phyloP scores from a whole-genome alignment of 1,140 invertebrate species.

The Lepidurus arcticus region DNA sequence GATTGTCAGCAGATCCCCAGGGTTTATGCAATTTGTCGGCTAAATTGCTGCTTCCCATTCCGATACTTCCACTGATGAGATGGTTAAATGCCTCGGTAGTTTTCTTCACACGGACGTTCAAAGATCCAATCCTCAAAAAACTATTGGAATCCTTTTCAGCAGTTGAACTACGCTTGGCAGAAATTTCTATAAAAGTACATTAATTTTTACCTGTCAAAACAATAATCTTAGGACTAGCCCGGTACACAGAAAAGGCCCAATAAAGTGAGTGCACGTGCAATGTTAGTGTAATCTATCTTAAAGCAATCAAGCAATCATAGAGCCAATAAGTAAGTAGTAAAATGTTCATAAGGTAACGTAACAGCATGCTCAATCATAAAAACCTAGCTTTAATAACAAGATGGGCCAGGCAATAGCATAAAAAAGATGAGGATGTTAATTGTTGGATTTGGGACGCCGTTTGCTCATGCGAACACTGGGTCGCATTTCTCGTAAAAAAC shows the following conservation, averaged over 20 bases:
- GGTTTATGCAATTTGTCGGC: conserved; percentile 64
- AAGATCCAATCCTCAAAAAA: conserved; percentile 80
- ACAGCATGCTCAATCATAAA: background rate
- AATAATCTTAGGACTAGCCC: background rate
- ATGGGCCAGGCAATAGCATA: background rate
- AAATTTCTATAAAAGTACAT: conserved; percentile 59
- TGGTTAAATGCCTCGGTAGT: conserved; percentile 84
- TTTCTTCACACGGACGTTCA: conserved; percentile 85
- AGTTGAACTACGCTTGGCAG: conserved; percentile 62
- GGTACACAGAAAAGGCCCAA: background rate
- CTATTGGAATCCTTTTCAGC: conserved; percentile 66
- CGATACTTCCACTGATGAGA: conserved; percentile 66
- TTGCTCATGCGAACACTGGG: conserved; percentile 28
- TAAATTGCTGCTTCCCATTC: conserved; percentile 45
- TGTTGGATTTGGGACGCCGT: conserved; percentile 4
- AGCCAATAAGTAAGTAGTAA: background rate
- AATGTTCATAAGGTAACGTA: background rate
- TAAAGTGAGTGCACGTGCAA: conserved; percentile 15
- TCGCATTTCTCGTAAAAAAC: conserved; percentile 24
- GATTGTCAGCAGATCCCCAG: conserved; percentile 80
- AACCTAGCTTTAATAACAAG: background rate
- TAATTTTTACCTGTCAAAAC: conserved; percentile 22
- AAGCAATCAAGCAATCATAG: background rate
- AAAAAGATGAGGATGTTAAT: background rate
- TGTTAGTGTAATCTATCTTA: conserved; percentile 1